These are phyloP conservation scores for Archaeoteleia sp. DNA, from an alignment of 2,888 invertebrate species.

Conservation along the genomic window DNA sequence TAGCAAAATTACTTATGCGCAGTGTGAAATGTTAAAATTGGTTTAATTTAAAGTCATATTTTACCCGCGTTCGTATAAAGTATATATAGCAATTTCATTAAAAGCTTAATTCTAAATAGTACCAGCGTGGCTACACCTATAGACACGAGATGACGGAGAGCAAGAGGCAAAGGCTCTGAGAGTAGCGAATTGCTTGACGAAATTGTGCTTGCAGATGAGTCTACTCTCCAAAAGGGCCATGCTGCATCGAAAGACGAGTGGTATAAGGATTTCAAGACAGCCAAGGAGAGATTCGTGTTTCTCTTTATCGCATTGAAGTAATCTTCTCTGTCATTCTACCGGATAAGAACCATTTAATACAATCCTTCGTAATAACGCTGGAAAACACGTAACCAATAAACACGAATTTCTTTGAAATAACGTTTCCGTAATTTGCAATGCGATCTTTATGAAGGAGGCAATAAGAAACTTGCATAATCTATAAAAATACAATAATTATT, in stretches of 20 bases:
- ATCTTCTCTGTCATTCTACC: conserved; percentile 14
- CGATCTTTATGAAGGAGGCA: no score
- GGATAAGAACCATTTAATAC: conserved; percentile 1
- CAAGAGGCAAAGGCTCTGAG: conserved; percentile 43
- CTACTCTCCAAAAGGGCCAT: conserved; percentile 48
- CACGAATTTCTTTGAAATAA: no score
- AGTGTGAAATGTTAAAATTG: conserved; percentile 19
- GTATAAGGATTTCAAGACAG: conserved; percentile 31
- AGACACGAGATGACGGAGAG: conserved; percentile 31
- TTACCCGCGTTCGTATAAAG: conserved; percentile 27
- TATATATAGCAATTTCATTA: conserved; percentile 50
- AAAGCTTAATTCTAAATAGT: conserved; percentile 25
- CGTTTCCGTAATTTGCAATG: no score
- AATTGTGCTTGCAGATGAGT: conserved; percentile 52
- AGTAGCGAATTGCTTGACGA: conserved; percentile 50
- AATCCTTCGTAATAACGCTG: not conserved
- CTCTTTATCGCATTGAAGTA: conserved; percentile 13
- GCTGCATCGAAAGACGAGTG: conserved; percentile 28
- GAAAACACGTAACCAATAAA: no score
- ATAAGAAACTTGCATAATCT: no score
- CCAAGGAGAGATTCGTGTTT: conserved; percentile 24
- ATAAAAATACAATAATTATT: no score
- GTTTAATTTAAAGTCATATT: conserved; percentile 31
- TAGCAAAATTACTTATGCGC: conserved; percentile 7
- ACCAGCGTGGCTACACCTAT: conserved; percentile 29